A percentile compares a stretch with the other conserved stretches of the same genome.
phyloP scores from a whole-genome alignment of 23 tunicate genomes.

The Corella eumyota region DNA sequence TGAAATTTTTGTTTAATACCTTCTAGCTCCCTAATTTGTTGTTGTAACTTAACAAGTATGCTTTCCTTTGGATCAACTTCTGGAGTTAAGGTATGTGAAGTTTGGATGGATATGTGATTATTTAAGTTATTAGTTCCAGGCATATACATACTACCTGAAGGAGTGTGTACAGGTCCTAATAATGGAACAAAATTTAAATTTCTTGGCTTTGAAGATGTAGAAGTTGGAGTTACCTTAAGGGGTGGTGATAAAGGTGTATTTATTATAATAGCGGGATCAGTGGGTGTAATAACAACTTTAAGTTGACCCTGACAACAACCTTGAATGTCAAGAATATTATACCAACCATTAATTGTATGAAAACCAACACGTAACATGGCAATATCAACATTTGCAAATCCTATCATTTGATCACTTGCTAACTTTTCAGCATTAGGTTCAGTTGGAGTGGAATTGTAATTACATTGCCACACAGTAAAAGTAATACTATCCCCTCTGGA shows the following conservation, averaged over 20 bases:
- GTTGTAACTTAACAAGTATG: constrained; percentile 39
- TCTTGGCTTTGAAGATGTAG: constrained; percentile 1
- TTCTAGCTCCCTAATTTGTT: constrained; percentile 72
- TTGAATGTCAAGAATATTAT: constrained; percentile 71
- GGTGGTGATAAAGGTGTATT: background rate
- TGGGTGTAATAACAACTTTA: constrained; percentile 75
- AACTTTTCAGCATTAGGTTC: background rate
- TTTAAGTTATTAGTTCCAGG: constrained; percentile 25
- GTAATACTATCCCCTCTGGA: constrained; percentile 26
- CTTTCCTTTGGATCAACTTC: constrained; percentile 29
- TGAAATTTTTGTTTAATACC: constrained; percentile 38
- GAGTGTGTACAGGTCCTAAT: constrained; percentile 56
- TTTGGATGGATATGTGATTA: background rate
- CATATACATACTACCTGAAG: constrained; percentile 75
- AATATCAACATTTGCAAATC: constrained; percentile 74
- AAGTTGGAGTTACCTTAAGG: background rate
- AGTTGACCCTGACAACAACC: constrained; percentile 86
- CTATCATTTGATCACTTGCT: constrained; percentile 62
- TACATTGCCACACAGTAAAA: constrained; percentile 58
- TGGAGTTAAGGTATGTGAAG: constrained; percentile 6
- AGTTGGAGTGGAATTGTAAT: background rate
- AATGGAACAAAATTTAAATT: no score
- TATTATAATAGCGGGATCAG: constrained; percentile 2
- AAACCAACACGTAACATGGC: constrained; percentile 56
- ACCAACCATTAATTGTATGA: constrained; percentile 84